Evolutionary conservation across 2,113 vertebrate species (phyloP).

Genomic region (Phalacrocorax brasilianus): DNA sequence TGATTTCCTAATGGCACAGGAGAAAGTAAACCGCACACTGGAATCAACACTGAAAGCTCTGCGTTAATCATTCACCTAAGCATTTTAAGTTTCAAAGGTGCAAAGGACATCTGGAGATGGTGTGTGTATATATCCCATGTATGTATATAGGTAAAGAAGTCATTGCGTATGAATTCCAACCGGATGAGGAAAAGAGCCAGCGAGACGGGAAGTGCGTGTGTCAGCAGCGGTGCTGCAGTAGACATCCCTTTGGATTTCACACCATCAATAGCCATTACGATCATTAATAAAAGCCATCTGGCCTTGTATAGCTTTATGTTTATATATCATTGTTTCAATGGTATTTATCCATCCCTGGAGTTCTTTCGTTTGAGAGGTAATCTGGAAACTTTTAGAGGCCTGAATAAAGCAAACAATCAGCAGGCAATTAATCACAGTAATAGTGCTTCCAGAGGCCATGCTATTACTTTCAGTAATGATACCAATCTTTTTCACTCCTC

Average conservation of each 20-base stretch:
- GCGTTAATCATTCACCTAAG: accelerated
- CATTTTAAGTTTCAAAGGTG: neutral
- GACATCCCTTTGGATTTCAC: neutral
- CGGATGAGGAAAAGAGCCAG: neutral
- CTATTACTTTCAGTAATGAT: neutral
- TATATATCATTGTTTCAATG: neutral
- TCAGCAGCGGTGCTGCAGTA: neutral
- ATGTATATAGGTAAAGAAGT: neutral
- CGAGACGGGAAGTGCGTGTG: neutral
- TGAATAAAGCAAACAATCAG: neutral
- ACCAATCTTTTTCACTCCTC: neutral
- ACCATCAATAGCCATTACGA: neutral
- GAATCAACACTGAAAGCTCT: neutral
- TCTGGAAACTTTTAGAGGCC: constrained; percentile 5
- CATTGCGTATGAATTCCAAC: neutral
- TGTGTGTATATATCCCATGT: neutral
- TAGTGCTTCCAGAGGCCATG: neutral
- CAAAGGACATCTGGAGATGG: neutral
- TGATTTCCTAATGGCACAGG: neutral
- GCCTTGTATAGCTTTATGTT: neutral
- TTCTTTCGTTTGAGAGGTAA: neutral
- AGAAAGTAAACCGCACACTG: neutral
- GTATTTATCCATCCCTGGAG: neutral
- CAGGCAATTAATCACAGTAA: neutral
- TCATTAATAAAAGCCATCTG: constrained; percentile 13